These are phyloP conservation scores for Vanessa cardui DNA, from an alignment of 2,888 invertebrate species.

Conservation along the genomic window DNA sequence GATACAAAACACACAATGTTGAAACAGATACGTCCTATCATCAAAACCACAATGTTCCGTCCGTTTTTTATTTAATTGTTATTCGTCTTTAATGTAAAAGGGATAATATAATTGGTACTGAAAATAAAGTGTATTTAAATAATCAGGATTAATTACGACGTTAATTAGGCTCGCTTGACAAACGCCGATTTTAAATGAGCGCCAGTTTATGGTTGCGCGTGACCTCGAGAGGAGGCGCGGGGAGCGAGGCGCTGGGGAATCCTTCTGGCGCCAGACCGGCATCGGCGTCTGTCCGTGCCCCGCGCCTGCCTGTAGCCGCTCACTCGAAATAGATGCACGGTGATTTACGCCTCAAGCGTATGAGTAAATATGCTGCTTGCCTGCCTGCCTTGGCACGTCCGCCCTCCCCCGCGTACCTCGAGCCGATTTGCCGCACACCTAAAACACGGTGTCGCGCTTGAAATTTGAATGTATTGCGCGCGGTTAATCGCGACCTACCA, in stretches of 20 bases:
- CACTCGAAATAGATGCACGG: constrained; percentile 81
- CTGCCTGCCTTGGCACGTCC: constrained; percentile 80
- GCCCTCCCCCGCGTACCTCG: constrained; percentile 62
- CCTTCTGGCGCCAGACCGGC: constrained; percentile 84
- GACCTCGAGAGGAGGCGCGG: constrained; percentile 57
- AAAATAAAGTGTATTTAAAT: background rate
- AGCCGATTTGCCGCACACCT: constrained; percentile 39
- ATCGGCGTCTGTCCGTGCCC: constrained; percentile 76
- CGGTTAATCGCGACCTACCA: constrained; percentile 43
- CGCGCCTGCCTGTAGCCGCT: constrained; percentile 58
- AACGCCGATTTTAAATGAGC: constrained; percentile 22
- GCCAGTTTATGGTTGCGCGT: constrained; percentile 46
- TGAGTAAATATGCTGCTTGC: constrained; percentile 79
- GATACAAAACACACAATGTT: too few species aligned
- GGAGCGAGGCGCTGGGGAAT: constrained; percentile 79
- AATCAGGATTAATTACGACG: background rate
- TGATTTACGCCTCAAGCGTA: constrained; percentile 81
- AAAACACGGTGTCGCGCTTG: constrained; percentile 33
- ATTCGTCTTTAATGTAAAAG: too few species aligned
- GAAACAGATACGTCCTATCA: too few species aligned
- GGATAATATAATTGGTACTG: background rate
- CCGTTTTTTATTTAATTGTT: too few species aligned
- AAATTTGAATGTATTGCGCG: constrained; percentile 35
- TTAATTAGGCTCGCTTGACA: constrained; percentile 24
- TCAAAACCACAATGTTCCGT: too few species aligned